Evolutionary conservation across 1,140 invertebrate genomes (phyloP).

Genomic region (Sycobia sp.): DNA sequence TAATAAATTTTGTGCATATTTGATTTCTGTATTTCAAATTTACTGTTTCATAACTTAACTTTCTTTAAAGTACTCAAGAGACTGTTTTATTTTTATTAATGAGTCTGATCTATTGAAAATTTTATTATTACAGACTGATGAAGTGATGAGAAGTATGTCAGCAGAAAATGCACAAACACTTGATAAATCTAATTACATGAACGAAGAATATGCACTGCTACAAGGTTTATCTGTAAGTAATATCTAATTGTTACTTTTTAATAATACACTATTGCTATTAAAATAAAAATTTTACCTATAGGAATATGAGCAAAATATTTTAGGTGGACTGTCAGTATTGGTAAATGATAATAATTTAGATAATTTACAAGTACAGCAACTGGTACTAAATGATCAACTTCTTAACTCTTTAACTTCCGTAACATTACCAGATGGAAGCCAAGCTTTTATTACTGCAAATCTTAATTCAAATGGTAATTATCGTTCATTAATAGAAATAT

Average conservation of each 20-base stretch:
- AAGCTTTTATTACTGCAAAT: conserved; percentile 51
- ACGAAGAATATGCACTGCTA: conserved; percentile 42
- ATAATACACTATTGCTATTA: not conserved
- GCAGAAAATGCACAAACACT: conserved; percentile 42
- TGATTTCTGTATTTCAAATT: too few relatives aligned
- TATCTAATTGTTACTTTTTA: not conserved
- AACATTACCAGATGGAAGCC: conserved; percentile 53
- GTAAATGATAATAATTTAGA: conserved; percentile 43
- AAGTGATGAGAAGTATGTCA: conserved; percentile 47
- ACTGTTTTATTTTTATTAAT: too few relatives aligned
- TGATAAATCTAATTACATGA: conserved; percentile 35
- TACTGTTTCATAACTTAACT: too few relatives aligned
- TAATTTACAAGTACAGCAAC: conserved; percentile 41
- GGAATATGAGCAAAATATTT: conserved; percentile 44
- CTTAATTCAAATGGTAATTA: conserved; percentile 41
- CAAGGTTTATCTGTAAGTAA: conserved; percentile 41
- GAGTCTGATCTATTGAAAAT: too few relatives aligned
- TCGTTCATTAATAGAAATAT: not conserved
- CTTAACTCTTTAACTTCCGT: conserved; percentile 50
- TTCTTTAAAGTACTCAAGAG: too few relatives aligned
- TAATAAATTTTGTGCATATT: too few relatives aligned
- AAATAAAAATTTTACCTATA: conserved; percentile 28
- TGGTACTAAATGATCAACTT: conserved; percentile 49
- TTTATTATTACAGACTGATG: conserved; percentile 34
- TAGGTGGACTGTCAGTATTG: conserved; percentile 50